These are phyloP conservation scores for Aricia agestis DNA, from an alignment of 1,140 invertebrate species.

Conservation along the genomic window DNA sequence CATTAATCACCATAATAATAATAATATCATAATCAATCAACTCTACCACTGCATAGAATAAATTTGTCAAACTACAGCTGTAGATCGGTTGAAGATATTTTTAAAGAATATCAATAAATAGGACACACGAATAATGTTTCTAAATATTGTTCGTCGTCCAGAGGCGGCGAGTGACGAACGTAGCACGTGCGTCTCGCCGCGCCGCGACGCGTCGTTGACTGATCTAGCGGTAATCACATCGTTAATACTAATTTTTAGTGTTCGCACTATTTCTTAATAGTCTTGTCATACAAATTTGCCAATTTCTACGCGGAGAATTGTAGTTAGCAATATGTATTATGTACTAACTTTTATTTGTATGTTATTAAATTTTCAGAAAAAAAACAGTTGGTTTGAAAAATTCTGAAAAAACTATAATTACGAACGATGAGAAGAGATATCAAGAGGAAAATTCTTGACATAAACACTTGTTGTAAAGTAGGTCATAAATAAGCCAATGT, in stretches of 20 bases:
- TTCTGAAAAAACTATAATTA: too few species aligned
- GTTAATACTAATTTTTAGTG: background rate
- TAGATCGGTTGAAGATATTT: background rate
- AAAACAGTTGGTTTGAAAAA: too few species aligned
- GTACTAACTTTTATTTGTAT: too few species aligned
- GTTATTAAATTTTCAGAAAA: too few species aligned
- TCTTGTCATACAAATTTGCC: too few species aligned
- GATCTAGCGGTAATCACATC: background rate
- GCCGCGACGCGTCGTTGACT: background rate
- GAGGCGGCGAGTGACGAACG: background rate
- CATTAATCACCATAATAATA: too few species aligned
- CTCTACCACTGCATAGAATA: background rate
- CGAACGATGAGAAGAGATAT: too few species aligned
- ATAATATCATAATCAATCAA: background rate
- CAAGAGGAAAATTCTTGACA: too few species aligned
- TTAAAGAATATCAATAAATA: background rate
- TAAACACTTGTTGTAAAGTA: too few species aligned
- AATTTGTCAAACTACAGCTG: background rate
- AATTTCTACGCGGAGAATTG: too few species aligned
- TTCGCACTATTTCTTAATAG: too few species aligned
- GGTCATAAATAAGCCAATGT: background rate
- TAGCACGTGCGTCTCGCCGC: background rate
- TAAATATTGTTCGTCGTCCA: background rate
- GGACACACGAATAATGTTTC: slow-evolving; percentile 2
- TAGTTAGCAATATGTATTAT: too few species aligned